These are phyloP conservation scores for Leptopilina myrica DNA, from an alignment of 2,888 invertebrate genomes.

Conservation along the genomic window DNA sequence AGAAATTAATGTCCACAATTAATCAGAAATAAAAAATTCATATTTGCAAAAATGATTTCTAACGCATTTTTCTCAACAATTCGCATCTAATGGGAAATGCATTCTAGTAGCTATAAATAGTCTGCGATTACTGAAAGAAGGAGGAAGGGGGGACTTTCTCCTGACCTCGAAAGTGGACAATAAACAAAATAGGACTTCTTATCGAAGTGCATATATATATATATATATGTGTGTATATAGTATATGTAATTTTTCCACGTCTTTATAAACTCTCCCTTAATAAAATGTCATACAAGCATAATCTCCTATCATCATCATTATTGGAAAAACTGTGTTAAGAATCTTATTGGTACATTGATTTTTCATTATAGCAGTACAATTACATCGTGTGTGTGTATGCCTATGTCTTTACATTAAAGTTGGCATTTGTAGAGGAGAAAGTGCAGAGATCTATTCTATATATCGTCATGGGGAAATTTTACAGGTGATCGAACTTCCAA, in stretches of 20 bases:
- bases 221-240: too few species aligned
- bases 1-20: neutral
- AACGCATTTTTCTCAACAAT: constrained; percentile 5
- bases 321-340: neutral
- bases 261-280: constrained; percentile 8
- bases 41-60: neutral
- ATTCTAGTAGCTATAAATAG: constrained; percentile 26
- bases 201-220: neutral
- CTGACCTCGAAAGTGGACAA: constrained; percentile 31
- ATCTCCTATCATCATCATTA: neutral
- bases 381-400: neutral
- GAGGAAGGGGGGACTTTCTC: constrained; percentile 10
- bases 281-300: too few species aligned
- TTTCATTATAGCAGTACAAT: neutral
- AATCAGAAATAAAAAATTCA: neutral
- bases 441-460: constrained; percentile 50
- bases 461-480: constrained; percentile 51
- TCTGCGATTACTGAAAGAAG: neutral
- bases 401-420: too few species aligned
- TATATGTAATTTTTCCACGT: too few species aligned
- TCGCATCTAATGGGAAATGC: neutral
- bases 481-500: neutral
- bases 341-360: neutral
- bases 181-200: constrained; percentile 29
- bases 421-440: constrained; percentile 50